Evolutionary conservation across 2,797 vertebrate species (phyloP).

Genomic region (Neoniphon sammara): DNA sequence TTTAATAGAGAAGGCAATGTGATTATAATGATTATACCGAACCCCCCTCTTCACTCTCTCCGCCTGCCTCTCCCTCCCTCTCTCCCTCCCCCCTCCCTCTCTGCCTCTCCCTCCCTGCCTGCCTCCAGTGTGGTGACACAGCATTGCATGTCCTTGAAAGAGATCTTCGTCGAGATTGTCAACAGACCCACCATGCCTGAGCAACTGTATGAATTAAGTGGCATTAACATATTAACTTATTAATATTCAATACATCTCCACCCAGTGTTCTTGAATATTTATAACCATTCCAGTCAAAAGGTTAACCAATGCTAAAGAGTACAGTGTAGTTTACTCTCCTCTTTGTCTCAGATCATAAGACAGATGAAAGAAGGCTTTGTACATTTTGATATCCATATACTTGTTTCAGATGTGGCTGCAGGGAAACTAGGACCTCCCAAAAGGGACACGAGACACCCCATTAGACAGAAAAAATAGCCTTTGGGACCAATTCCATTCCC

Average conservation of each 20-base stretch:
- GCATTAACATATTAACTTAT: constrained; percentile 12
- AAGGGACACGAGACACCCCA: not conserved
- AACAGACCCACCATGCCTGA: constrained; percentile 7
- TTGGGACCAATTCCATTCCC: not conserved
- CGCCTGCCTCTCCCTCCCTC: not conserved
- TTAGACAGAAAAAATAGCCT: not conserved
- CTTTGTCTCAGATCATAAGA: not conserved
- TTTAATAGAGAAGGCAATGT: constrained; percentile 17
- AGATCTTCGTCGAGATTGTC: constrained; percentile 24
- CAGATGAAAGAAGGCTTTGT: not conserved
- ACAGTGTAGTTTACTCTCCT: not conserved
- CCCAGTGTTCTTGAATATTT: constrained; percentile 5
- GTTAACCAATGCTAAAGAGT: constrained; percentile 2
- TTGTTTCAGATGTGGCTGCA: not conserved
- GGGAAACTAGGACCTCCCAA: not conserved
- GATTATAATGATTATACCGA: not conserved
- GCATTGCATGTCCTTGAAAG: constrained; percentile 22
- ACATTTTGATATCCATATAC: not conserved
- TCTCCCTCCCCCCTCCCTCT: not conserved
- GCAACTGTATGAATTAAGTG: constrained; percentile 14
- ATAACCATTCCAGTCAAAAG: not conserved
- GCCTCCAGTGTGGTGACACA: not conserved
- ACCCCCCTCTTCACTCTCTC: not conserved
- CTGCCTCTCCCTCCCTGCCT: not conserved
- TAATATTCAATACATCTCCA: constrained; percentile 1